phyloP scores from a whole-genome alignment of 2,797 vertebrate species.

The Tokudaia tokunoshimensis region DNA sequence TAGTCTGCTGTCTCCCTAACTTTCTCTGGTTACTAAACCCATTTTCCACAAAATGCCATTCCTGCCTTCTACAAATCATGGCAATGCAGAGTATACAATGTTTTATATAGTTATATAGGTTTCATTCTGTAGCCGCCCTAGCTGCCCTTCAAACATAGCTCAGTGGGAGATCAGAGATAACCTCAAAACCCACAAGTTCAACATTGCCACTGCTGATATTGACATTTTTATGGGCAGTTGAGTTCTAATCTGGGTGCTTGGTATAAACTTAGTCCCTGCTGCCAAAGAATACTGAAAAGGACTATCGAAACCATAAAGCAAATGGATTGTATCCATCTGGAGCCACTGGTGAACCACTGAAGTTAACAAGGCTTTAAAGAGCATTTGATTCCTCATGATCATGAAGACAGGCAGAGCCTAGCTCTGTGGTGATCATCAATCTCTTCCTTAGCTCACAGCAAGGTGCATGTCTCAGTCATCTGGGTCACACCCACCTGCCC shows the following conservation, averaged over 20 bases:
- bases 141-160: neutral
- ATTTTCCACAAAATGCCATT: neutral
- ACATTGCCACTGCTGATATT: neutral
- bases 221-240: neutral
- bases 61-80: neutral
- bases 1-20: neutral
- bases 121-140: neutral
- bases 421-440: neutral
- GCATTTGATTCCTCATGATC: neutral
- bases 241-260: neutral
- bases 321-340: neutral
- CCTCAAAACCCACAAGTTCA: neutral
- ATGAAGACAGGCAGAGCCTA: neutral
- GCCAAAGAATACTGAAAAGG: neutral
- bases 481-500: neutral
- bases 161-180: neutral
- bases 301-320: neutral
- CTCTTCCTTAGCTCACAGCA: neutral
- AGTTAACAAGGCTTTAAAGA: neutral
- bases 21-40: slow-evolving; percentile 9
- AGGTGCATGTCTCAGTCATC: neutral
- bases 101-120: neutral
- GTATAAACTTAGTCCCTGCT: neutral
- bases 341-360: neutral
- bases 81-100: neutral